phyloP scores from a whole-genome alignment of 2,113 vertebrate genomes.

The Lepisosteus oculatus region DNA sequence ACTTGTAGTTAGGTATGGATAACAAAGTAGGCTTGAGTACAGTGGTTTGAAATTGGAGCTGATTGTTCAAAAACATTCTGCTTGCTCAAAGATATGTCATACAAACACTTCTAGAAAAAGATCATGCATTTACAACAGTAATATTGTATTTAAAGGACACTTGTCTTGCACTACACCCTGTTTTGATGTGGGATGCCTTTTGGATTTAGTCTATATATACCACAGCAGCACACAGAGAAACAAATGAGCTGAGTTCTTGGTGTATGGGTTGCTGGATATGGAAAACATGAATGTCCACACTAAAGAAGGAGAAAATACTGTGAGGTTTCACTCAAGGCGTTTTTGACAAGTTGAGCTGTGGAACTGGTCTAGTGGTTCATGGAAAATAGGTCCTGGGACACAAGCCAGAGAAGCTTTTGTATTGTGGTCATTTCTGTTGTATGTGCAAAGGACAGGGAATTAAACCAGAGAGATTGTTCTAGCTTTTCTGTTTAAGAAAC shows the following conservation, averaged over 20 bases:
- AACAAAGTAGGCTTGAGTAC: no score
- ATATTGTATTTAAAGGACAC: no score
- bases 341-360: not conserved
- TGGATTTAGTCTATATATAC: no score
- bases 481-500: constrained; percentile 31
- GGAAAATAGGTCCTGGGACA: constrained; percentile 21
- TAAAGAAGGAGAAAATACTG: not conserved
- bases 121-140: not conserved
- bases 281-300: constrained; percentile 10
- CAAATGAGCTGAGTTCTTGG: not conserved
- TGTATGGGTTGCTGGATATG: constrained; percentile 12
- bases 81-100: not conserved
- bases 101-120: constrained; percentile 5
- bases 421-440: constrained; percentile 25
- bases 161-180: no score
- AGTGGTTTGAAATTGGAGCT: no score
- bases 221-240: not conserved
- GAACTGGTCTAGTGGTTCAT: constrained; percentile 14
- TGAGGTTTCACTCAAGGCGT: not conserved
- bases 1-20: not conserved
- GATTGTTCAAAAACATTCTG: no score
- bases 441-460: constrained; percentile 11
- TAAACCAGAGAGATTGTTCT: constrained; percentile 13
- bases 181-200: no score
- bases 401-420: constrained; percentile 10